Evolutionary conservation across 2,888 invertebrate species (phyloP), one percentile per base, ranked within the genome.

Genomic region (Thymelicus acteon): DNA sequence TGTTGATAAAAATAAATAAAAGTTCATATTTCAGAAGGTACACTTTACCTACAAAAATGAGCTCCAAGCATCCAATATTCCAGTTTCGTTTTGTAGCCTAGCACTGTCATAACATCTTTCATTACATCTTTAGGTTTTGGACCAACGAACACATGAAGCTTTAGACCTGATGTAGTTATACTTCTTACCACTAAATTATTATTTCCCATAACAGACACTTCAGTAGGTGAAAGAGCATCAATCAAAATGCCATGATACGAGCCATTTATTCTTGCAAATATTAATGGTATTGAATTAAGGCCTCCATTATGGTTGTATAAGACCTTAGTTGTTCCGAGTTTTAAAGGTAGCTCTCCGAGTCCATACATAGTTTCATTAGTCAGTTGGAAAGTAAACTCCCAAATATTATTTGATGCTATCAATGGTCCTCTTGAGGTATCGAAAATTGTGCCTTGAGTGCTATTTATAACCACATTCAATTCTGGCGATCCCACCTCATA

Each of bases 361-460:
- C 95, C 96, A 73, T 93, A 95, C 78, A 95, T 86, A 0, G 88
- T 83, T 68, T 92, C 91, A 24, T 94, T 87, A 0, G 94, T 94
- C 44, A 96, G 76, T 74, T 89, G 91, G 19, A 96, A 88, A 0
- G 94, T 88, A 78, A 95, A 91, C 82, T 96, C 96, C 95, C 95
- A 95, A 76, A 95, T 95, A 58, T 93, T 87, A 31, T 94, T 84
- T 0, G 95, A 94, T 2, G 95, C 94, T 72, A 96, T 95, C 0
- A 95, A 75, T 0, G 96, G 95, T 0, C 95, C 95, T 73, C 90
- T 85, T 0, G 92, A 82, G 0, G 95, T 95, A 44, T 92, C 93
- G 24, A 96, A 89, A 69, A 95, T 83, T 6, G 79, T 64, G 12
- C 93, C 88, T 61, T 84, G 80, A 0, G 79, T 74, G 0, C 84